These are phyloP conservation scores for Montipora cactus DNA, from an alignment of 64 coral and sea anemone genomes.

Conservation along the genomic window DNA sequence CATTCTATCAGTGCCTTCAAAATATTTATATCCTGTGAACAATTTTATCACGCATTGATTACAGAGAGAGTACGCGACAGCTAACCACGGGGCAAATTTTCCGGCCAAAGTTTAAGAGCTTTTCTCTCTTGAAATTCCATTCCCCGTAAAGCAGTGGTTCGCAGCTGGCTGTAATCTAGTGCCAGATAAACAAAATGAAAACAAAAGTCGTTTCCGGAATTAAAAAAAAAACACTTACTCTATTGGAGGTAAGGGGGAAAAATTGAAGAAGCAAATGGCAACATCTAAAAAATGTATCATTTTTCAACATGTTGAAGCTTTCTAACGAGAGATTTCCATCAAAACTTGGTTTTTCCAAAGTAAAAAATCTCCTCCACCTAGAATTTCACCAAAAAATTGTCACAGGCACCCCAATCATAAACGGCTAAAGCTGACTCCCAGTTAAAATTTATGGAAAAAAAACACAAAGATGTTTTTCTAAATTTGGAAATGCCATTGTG, in stretches of 20 bases:
- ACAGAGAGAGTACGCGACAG: no score
- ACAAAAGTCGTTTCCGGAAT: neutral
- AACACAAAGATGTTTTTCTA: neutral
- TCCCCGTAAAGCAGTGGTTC: no score
- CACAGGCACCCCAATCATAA: no score
- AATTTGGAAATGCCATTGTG: neutral
- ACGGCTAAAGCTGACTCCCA: neutral
- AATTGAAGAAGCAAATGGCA: neutral
- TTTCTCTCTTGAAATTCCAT: no score
- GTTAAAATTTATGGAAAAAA: neutral
- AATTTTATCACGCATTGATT: neutral
- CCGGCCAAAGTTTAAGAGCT: no score
- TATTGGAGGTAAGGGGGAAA: neutral
- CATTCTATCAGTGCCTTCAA: neutral
- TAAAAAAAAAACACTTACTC: neutral
- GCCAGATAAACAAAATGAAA: neutral
- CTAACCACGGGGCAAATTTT: no score
- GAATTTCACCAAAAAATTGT: no score
- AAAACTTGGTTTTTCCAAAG: neutral
- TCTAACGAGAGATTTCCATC: no score
- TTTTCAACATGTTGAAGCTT: no score
- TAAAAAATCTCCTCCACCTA: neutral
- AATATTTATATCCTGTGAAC: neutral
- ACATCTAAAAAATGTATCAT: neutral
- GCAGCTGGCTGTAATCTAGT: neutral